Evolutionary conservation across 2,797 vertebrate species (phyloP), one percentile per base, ranked within the genome.

Genomic region (Poecilia gillii): DNA sequence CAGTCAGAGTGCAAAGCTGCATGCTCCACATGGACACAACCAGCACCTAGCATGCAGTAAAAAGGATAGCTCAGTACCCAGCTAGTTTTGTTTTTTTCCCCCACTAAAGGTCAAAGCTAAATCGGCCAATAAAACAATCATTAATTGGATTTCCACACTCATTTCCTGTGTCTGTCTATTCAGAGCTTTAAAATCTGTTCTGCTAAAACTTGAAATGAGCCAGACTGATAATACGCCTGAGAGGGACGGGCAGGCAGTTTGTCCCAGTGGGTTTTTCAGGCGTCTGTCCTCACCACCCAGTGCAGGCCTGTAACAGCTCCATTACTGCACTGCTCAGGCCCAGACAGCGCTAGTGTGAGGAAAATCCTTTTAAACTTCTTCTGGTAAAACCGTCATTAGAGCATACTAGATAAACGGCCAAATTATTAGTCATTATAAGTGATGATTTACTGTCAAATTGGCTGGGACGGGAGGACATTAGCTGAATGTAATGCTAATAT

Each of bases 1-100:
- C 66, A 62, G 73, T 59, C 88, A 90, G 11, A 0, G 89, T 91
- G 82, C 89, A 88, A 73, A 84, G 73, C 88, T 77, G 79, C 91
- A 92, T 89, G 90, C 89, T 88, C 59, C 73, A 71, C 51, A 62
- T 72, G 47, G 72, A 80, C 49, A 62, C 74, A 28, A 77, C 83
- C 77, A 74, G 70, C 79, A 77, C 62, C 76, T 25, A 64, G 81
- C 89, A 87, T 87, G 87, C 92, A 91, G 76, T 66, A 43, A 75
- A 78, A 88, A 23, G 7, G 74, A 81, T n/a, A 16, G 43, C 47
- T 73, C 70, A 68, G 62, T 64, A 80, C 81, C 47, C 45, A 81
- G 45, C 39, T 49, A 45, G 51, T 59, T 57, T 81, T 71, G 73
- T 70, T 81, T 73, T 72, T 76, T 11, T 0, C 23, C 25, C 74